Evolutionary conservation across 2,888 invertebrate species (phyloP), one percentile per base, ranked within the genome.

Genomic region (Agriopis aurantiaria): DNA sequence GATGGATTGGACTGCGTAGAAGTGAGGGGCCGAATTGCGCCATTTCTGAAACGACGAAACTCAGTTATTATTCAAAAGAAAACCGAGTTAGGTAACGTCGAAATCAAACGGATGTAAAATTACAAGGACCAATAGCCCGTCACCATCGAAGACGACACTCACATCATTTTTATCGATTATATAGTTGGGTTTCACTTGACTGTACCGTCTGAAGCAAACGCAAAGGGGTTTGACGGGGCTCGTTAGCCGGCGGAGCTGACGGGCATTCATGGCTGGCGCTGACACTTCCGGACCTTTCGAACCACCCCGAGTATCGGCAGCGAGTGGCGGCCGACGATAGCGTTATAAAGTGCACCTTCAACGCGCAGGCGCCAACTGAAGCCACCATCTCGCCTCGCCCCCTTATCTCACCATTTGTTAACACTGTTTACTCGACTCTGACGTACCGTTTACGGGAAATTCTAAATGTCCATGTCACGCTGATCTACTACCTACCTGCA

Each of bases 181-280:
- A 88, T 93, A 93, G 83, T 89, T 88, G 79, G 94, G 93, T 84
- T 91, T 89, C 84, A 91, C 93, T 92, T 93, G 94, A 79, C 94
- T 93, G 78, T 93, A 94, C 49, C 78, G 84, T 43, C 91, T 86
- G 75, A 78, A 81, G 81, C 89, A 88, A 77, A 80, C 73, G 78
- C 91, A 89, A 69, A 80, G 69, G 46, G 85, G 79, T 66, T 84
- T 87, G 69, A 85, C 71, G 61, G 88, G 86, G 70, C 84, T 80
- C 69, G 86, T 85, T 65, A 93, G 82, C 72, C 90, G 88, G 75
- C 89, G 86, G 68, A 93, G 88, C 77, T 91, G 92, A 62, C 93
- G 91, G 80, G 84, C 85, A 82, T 83, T 90, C 93, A 93, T 93
- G 79, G 74, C 80, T 84, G 73, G 68, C 67, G 73, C 73, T 73